Base-by-base conservation (phyloP, 2,797 vertebrate species). In the Epinephelus awoara region DNA sequence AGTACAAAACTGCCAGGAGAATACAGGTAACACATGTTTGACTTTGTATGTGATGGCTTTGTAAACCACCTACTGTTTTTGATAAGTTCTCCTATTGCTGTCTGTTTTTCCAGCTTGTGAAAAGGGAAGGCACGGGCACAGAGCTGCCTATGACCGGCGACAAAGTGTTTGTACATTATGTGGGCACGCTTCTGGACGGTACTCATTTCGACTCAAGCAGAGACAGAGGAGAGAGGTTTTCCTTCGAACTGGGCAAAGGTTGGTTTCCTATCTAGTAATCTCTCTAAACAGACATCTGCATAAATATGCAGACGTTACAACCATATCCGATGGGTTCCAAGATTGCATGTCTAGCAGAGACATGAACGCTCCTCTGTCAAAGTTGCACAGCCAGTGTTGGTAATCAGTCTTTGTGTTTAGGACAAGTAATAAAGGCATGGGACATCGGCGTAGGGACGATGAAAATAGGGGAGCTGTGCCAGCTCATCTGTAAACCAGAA, bases 401-500 rank as follows among this genome's bases (percentile, higher is more conserved):
- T 75, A 65, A 88, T 51, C 27, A 0, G 3, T 38, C 14, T 76
- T 1, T 85, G 18, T 76, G 14, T 76, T 70, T 68, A 99, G 98
- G 97, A 85, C 97, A 98, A 89, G 98, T 99, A 75, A 99, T 99
- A 89, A 98, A 98, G 91, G 98, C 98, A 19, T 99, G 98, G 98
- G 98, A 99, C 88, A 94, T 98, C 17, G 97, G 97, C 9, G 93
- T 99, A 18, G 97, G 96, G 0, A 98, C 98, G 5, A 99, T 99
- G 98, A 98, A 96, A 90, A 80, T 95, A 4, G 98, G 98, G 0
- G 98, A 99, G 91, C 80, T 98, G 73, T 97, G 96, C 88, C 96
- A 96, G 58, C 92, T 99, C 76, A 96, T 96, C 0, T 99, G 98
- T 90, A 99, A 97, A 54, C 96, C 98, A 0, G 98, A 98, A 77